Base-by-base conservation (phyloP, 1,140 invertebrate genomes). In the Physella acuta region DNA sequence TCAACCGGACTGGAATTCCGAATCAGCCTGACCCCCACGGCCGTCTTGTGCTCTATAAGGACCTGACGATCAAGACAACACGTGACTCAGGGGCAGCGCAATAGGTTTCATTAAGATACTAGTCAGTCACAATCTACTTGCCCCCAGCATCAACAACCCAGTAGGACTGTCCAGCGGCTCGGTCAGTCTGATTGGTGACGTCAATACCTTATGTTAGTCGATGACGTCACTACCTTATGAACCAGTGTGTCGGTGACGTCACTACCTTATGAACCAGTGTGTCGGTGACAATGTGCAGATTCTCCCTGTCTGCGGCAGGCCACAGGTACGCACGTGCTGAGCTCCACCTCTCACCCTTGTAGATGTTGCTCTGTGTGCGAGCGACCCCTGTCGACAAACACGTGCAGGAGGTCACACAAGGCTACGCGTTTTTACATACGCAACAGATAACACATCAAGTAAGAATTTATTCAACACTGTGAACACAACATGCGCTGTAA, bases 1-100 rank as follows among this genome's bases (percentile, higher is more conserved):
- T 72, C 70, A 24, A 66, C 70, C 53, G 3, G 84, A 76, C n/a
- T n/a, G 24, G 81, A 82, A 77, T 68, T n/a, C 71, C 26, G 36
- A 71, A 61, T 73, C 69, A 68, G 71, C 20, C 70, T 70, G 52
- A 75, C 68, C 39, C 78, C 71, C 14, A 74, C 53, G n/a, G 77
- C 74, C 49, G 24, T 49, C 51, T 28, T 64, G 20, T 24, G 53
- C 20, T 8, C 8, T 30, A 11, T 20, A n/a, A n/a, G n/a, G n/a
- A 49, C 11, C 44, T 55, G 53, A 30, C 11, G 8, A 8, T 55
- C 24, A 20, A 24, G 20, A 55, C 8, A 55, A 30, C 20, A 20
- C 24, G 20, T 55, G 8, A 20, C 24, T 14, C 5, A 24, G 5
- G 5, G 8, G 11, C 24, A 30, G 11, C 5, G 8, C 20, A 5